These are phyloP conservation scores for Fundulus diaphanus DNA, from an alignment of 2,797 vertebrate genomes.

Conservation along the genomic window DNA sequence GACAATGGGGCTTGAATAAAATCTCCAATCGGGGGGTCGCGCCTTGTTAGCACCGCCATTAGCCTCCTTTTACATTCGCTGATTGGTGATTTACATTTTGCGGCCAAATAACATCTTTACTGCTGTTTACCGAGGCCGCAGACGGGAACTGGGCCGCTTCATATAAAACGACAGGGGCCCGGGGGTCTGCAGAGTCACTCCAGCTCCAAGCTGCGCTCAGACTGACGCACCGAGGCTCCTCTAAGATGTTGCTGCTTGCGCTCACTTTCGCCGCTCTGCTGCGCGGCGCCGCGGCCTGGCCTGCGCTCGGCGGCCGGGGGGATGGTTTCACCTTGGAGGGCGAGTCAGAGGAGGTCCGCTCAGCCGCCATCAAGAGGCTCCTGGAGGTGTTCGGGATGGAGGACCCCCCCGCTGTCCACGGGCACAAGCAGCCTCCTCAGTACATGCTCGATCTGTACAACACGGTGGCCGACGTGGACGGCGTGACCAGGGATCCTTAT, in stretches of 20 bases:
- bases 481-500: slow-evolving; percentile 88
- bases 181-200: slow-evolving; percentile 56
- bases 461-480: slow-evolving; percentile 87
- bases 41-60: slow-evolving; percentile 90
- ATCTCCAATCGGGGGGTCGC: slow-evolving; percentile 77
- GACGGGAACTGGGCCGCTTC: slow-evolving; percentile 52
- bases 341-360: slow-evolving; percentile 70
- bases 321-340: slow-evolving; percentile 53
- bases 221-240: not conserved
- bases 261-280: slow-evolving; percentile 56
- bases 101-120: slow-evolving; percentile 82
- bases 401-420: slow-evolving; percentile 80
- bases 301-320: slow-evolving; percentile 57
- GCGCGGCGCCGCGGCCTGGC: slow-evolving; percentile 49
- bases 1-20: slow-evolving; percentile 58
- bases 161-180: slow-evolving; percentile 78
- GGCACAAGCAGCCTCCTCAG: slow-evolving; percentile 87
- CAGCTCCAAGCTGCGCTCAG: slow-evolving; percentile 34
- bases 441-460: slow-evolving; percentile 95
- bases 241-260: slow-evolving; percentile 69
- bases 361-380: slow-evolving; percentile 86
- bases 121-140: slow-evolving; percentile 71
- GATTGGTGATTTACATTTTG: slow-evolving; percentile 89
- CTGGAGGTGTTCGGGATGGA: slow-evolving; percentile 93
- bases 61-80: slow-evolving; percentile 85